These are phyloP conservation scores for Drosophila fulvimacula DNA, from an alignment of 2,888 invertebrate genomes.

Conservation along the genomic window DNA sequence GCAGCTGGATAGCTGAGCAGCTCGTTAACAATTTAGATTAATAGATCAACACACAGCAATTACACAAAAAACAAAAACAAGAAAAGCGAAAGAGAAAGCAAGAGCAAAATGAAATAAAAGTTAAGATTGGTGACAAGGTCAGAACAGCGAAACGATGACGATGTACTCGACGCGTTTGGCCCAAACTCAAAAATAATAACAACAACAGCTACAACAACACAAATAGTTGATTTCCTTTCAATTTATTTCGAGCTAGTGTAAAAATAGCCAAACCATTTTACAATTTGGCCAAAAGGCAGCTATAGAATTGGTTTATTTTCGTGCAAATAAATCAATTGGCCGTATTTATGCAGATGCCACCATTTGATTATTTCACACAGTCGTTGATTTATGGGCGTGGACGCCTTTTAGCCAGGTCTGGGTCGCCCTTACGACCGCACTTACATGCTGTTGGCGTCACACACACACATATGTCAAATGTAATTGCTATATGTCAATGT, in stretches of 20 bases:
- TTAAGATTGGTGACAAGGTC: constrained; percentile 65
- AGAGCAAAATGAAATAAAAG: constrained; percentile 20
- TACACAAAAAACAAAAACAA: constrained; percentile 5
- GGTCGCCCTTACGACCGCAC: constrained; percentile 19
- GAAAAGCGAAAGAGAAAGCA: constrained; percentile 2
- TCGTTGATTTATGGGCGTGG: constrained; percentile 65
- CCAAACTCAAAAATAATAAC: constrained; percentile 53
- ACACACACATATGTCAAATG: constrained; percentile 59
- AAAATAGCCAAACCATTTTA: constrained; percentile 66
- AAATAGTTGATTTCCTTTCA: constrained; percentile 54
- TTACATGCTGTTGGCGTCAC: neutral
- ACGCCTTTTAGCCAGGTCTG: constrained; percentile 17
- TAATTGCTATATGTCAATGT: constrained; percentile 78
- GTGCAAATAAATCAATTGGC: constrained; percentile 71
- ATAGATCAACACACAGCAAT: constrained; percentile 18
- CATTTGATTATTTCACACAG: constrained; percentile 77
- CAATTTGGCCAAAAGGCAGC: constrained; percentile 42
- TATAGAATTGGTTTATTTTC: constrained; percentile 64
- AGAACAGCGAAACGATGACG: constrained; percentile 18
- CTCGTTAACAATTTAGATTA: constrained; percentile 29
- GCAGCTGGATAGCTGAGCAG: constrained; percentile 5
- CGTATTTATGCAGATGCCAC: constrained; percentile 76
- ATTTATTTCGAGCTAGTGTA: constrained; percentile 54
- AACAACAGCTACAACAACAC: constrained; percentile 20
- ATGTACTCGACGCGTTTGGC: constrained; percentile 43